Evolutionary conservation across 2,113 vertebrate genomes (phyloP).

Genomic region (Rhadina sibilatrix): DNA sequence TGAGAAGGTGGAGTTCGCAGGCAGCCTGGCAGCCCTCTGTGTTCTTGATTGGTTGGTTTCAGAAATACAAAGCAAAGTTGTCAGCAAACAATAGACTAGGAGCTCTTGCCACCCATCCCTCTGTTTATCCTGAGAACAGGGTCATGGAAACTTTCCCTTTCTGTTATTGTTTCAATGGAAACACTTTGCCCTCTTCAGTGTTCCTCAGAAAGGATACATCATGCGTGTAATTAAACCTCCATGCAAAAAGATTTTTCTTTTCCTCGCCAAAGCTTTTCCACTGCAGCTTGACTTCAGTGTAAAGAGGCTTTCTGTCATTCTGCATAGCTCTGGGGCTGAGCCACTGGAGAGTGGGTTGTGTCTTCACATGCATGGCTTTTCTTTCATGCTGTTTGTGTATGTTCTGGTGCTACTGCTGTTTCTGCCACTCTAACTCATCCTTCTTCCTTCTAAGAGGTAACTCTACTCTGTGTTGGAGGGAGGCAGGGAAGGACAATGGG

Average conservation of each 20-base stretch:
- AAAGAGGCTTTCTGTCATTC: background rate
- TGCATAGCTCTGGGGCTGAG: background rate
- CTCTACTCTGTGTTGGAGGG: background rate
- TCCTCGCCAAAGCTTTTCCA: background rate
- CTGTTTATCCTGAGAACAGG: background rate
- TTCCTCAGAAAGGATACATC: background rate
- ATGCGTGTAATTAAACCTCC: background rate
- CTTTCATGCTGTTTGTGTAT: background rate
- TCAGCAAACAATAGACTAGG: background rate
- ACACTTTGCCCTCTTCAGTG: background rate
- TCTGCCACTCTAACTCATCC: background rate
- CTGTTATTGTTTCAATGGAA: background rate
- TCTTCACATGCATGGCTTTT: background rate
- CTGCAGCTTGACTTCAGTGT: background rate
- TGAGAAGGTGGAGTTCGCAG: background rate
- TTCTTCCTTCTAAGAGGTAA: background rate
- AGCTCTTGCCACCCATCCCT: background rate
- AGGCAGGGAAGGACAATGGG: background rate
- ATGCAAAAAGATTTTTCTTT: background rate
- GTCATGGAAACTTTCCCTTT: conserved; percentile 24
- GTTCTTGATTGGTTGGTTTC: background rate
- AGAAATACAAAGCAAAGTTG: conserved; percentile 9
- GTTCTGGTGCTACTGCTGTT: background rate
- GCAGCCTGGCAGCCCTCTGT: background rate
- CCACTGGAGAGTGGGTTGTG: background rate